A percentile compares a stretch with the other conserved stretches of the same genome.
Evolutionary conservation across 1,140 invertebrate genomes (phyloP).

Genomic region (Rhopalosiphum padi): DNA sequence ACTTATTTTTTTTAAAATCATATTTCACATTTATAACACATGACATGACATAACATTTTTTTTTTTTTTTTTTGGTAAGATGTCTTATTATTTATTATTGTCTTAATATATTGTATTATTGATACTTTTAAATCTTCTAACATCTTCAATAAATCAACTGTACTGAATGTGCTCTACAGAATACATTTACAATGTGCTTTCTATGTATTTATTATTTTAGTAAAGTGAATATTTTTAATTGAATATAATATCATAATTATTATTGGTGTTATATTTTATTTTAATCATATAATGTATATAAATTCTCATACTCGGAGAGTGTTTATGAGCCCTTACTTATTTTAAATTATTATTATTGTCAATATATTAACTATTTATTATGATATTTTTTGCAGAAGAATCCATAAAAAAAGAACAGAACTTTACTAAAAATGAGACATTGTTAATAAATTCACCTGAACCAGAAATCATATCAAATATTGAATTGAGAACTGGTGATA

Average conservation of each 20-base stretch:
- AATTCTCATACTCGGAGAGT: no score
- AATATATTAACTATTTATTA: background rate
- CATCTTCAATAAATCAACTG: background rate
- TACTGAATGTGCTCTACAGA: background rate
- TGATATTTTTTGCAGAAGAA: background rate
- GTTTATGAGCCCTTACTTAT: background rate
- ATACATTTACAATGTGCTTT: background rate
- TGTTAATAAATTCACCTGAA: background rate
- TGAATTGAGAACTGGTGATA: conserved; percentile 33
- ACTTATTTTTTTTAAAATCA: background rate
- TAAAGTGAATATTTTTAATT: background rate
- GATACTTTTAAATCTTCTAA: background rate
- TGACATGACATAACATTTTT: no score
- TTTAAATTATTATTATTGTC: background rate
- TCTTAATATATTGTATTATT: background rate
- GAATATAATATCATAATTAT: background rate
- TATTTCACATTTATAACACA: no score
- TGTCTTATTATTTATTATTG: no score
- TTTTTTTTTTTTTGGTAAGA: no score
- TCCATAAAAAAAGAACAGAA: no score
- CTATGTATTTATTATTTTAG: background rate
- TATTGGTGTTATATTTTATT: background rate
- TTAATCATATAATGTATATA: no score
- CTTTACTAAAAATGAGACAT: background rate
- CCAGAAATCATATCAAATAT: background rate